Evolutionary conservation across 1,140 invertebrate genomes (phyloP).

Genomic region (Ceratina australensis): DNA sequence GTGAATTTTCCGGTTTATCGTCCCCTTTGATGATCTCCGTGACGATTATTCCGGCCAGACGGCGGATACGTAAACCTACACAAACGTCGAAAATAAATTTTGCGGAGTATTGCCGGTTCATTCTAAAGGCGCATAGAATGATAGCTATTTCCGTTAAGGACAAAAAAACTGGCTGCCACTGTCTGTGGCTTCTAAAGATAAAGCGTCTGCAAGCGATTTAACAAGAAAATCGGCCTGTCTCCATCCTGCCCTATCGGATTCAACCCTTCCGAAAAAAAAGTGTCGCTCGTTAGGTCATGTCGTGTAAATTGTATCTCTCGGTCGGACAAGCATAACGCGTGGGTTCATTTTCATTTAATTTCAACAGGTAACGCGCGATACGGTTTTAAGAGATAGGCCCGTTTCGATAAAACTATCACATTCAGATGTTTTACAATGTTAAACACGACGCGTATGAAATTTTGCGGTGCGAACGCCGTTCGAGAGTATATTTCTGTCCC

Average conservation of each 20-base stretch:
- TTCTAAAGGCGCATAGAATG: conserved; percentile 67
- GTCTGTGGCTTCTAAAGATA: conserved; percentile 76
- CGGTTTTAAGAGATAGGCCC: background rate
- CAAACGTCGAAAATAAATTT: conserved; percentile 68
- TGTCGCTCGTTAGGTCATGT: no score
- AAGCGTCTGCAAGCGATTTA: conserved; percentile 68
- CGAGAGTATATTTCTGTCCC: conserved; percentile 42
- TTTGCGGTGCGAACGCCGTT: conserved; percentile 10
- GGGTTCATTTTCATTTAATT: conserved; percentile 1
- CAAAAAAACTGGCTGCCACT: conserved; percentile 58
- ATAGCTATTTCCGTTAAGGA: conserved; percentile 73
- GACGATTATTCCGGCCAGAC: conserved; percentile 33
- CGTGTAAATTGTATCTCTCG: background rate
- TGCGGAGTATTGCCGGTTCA: conserved; percentile 62
- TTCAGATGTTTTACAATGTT: background rate
- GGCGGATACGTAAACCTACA: conserved; percentile 57
- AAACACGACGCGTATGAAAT: conserved; percentile 16
- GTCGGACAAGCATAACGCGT: background rate
- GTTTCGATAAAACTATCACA: conserved; percentile 5
- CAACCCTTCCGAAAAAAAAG: background rate
- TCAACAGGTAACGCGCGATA: no score
- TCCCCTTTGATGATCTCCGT: conserved; percentile 29
- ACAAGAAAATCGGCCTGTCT: conserved; percentile 43
- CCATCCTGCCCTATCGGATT: conserved; percentile 20
- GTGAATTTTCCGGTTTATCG: conserved; percentile 25